A percentile compares a stretch with the other conserved stretches of the same genome.
Conservation (phyloP, 2,888 invertebrate genomes). For the Aphodius granarius region DNA sequence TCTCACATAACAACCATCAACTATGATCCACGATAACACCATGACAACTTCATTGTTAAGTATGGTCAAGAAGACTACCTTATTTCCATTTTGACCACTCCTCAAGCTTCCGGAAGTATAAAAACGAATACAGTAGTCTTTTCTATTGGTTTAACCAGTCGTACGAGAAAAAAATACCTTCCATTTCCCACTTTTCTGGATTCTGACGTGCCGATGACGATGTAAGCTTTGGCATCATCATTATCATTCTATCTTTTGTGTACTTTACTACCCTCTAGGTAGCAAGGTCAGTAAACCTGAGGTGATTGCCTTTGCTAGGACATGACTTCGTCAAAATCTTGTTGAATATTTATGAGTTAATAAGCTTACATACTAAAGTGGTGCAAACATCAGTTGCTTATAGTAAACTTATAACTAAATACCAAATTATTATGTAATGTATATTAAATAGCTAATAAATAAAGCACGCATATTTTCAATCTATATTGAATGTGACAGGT, state of each 20-base stretch:
- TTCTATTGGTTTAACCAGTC: too few species aligned
- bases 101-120: too few species aligned
- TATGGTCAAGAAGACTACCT: not conserved
- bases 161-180: too few species aligned
- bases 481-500: not conserved
- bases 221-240: too few species aligned
- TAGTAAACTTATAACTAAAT: not conserved
- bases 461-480: not conserved
- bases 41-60: not conserved
- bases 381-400: too few species aligned
- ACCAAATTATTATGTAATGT: not conserved
- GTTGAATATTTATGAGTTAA: not conserved
- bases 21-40: not conserved
- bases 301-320: not conserved
- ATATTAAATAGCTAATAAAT: not conserved
- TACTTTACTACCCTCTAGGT: too few species aligned
- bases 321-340: not conserved
- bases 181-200: too few species aligned
- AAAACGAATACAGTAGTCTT: too few species aligned
- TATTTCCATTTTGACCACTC: not conserved
- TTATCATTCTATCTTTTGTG: too few species aligned
- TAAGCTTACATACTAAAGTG: too few species aligned
- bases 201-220: too few species aligned
- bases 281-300: not conserved
- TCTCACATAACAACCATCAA: not conserved